A percentile compares a stretch with the other conserved stretches of the same genome.
phyloP scores from a whole-genome alignment of 2,888 invertebrate species.

The Trypoxylon attenuatum region DNA sequence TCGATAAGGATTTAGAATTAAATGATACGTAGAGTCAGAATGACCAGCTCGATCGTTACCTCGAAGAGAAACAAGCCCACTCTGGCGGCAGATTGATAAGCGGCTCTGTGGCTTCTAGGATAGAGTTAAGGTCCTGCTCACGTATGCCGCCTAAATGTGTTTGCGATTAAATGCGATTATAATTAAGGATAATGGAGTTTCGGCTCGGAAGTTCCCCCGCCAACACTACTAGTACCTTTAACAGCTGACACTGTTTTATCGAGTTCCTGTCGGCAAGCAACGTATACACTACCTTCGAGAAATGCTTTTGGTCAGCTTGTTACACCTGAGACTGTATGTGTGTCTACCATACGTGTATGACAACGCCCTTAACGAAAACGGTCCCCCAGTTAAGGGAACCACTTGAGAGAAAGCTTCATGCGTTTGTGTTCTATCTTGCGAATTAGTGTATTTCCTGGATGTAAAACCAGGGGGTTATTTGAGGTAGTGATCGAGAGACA shows the following conservation, averaged over 20 bases:
- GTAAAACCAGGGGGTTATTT: no score
- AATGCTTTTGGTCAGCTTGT: no score
- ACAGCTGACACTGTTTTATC: constrained; percentile 58
- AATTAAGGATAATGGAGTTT: constrained; percentile 73
- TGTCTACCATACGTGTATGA: no score
- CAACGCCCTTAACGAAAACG: no score
- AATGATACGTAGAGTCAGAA: no score
- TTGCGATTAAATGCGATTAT: constrained; percentile 72
- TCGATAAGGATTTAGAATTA: no score
- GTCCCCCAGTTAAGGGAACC: no score
- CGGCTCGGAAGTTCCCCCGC: constrained; percentile 61
- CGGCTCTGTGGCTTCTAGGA: constrained; percentile 47
- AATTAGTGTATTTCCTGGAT: no score
- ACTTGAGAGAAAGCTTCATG: no score
- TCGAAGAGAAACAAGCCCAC: background rate
- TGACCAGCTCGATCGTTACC: background rate
- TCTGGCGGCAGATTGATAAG: constrained; percentile 65
- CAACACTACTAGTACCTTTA: constrained; percentile 55
- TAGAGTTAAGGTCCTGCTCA: constrained; percentile 27
- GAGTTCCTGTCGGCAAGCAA: constrained; percentile 47
- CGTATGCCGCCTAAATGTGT: constrained; percentile 56
- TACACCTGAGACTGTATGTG: no score
- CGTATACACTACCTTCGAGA: constrained; percentile 6
- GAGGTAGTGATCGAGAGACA: no score
- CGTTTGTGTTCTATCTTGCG: no score